Evolutionary conservation across 2,888 invertebrate genomes (phyloP), one percentile per base, ranked within the genome.

Genomic region (Archaeoteleia sp.): DNA sequence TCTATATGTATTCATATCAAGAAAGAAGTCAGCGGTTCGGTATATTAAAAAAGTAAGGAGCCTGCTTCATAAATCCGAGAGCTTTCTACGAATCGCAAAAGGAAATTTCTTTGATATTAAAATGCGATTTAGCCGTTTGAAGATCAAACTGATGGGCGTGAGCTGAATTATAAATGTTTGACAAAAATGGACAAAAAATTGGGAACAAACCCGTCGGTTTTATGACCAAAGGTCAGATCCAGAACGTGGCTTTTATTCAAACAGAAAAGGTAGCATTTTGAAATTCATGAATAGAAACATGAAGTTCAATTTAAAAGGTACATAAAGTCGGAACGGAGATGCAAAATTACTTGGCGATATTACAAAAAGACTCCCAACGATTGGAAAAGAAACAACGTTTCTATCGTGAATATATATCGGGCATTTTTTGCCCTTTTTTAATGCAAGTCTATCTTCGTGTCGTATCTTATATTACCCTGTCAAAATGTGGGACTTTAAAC

Each of bases 11-110:
- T 5, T 20, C 54, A 40, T 46, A 39, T 37, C 25, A 32, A 46
- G 23, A 13, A 9, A 9, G n/a, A 4, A 10, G 39, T 9, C 10
- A 30, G 17, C 29, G 8, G 25, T 23, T 8, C 30, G 39, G 46
- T 62, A 62, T 54, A 62, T 62, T 62, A 62, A 62, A 62, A 61
- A 62, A 62, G 62, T 62, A 35, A 15, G 46, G 37, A 23, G 30
- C 39, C 39, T 53, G 45, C 43, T 13, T 13, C 34, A 35, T 51
- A 61, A 48, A 48, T 39, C 40, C 40, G n/a, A 10, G 12, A 20
- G 34, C 57, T 14, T 40, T 32, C 45, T 8, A 4, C n/a, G 10
- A 25, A n/a, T 23, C 40, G 40, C 1, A 23, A 8, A 6, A 20
- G 12, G 6, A 17, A 48, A 23, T 34, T 40, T 40, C 48, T 46